phyloP scores from a whole-genome alignment of 2,113 vertebrate genomes.

The Azemiops feae region DNA sequence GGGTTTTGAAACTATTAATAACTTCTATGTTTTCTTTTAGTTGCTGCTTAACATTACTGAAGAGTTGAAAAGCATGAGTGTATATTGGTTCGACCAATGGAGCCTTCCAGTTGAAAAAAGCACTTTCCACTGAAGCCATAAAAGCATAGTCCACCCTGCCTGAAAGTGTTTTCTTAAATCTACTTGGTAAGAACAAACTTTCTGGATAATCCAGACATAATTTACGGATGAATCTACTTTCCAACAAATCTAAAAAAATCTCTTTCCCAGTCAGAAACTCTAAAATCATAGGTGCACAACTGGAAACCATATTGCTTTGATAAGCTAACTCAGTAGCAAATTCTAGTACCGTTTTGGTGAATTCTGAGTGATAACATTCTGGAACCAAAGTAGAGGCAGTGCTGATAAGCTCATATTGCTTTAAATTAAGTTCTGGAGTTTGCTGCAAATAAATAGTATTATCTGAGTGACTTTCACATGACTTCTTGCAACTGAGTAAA shows the following conservation, averaged over 20 bases:
- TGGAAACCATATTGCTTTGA: neutral
- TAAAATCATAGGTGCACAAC: slow-evolving; percentile 20
- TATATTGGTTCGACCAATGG: slow-evolving; percentile 35
- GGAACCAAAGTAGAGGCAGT: neutral
- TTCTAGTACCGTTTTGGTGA: neutral
- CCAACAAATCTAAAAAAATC: neutral
- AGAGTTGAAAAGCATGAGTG: neutral
- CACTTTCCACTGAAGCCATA: neutral
- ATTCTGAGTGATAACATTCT: neutral
- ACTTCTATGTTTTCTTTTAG: neutral
- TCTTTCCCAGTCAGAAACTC: slow-evolving; percentile 27
- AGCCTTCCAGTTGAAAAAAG: neutral
- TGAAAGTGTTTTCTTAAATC: neutral
- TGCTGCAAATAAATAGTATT: slow-evolving; percentile 10
- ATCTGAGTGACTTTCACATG: slow-evolving; percentile 36
- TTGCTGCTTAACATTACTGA: neutral
- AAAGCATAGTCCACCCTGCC: neutral
- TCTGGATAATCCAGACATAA: slow-evolving; percentile 46
- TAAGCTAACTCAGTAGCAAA: neutral
- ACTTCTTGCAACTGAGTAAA: slow-evolving; percentile 27
- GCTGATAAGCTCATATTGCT: neutral
- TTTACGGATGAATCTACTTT: neutral
- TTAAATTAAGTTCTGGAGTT: slow-evolving; percentile 1
- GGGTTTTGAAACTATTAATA: neutral
- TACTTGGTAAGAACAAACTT: slow-evolving; percentile 14